phyloP scores from a whole-genome alignment of 2,888 invertebrate species.

The Eumerus sabulonum region DNA sequence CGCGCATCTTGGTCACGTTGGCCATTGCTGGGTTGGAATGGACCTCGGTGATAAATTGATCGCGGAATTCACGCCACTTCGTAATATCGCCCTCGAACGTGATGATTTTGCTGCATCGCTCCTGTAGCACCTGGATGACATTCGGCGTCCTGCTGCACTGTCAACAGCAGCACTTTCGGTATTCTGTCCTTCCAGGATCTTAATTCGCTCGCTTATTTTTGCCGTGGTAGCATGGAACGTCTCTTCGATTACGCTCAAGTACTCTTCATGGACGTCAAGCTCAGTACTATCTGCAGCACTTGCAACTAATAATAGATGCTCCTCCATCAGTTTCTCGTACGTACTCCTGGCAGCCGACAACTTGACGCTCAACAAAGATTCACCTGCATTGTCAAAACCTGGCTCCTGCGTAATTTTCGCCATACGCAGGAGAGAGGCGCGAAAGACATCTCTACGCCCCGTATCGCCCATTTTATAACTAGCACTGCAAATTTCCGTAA shows the following conservation, averaged over 20 bases:
- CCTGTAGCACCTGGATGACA: conserved; percentile 1
- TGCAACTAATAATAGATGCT: conserved; percentile 7
- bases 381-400: not conserved
- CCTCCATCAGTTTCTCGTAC: conserved; percentile 6
- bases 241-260: not conserved
- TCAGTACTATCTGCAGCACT: not conserved
- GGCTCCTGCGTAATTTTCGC: not conserved
- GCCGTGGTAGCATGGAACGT: not conserved
- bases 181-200: not conserved
- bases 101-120: not conserved
- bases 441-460: not conserved
- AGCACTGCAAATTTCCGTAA: not conserved
- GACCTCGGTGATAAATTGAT: conserved; percentile 5
- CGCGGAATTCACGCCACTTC: conserved; percentile 4
- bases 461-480: conserved; percentile 23
- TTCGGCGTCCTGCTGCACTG: not conserved
- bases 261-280: not conserved
- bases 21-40: not conserved
- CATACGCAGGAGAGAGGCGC: not conserved
- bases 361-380: conserved; percentile 6
- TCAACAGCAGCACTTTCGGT: too few relatives aligned
- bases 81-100: not conserved
- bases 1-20: conserved; percentile 7
- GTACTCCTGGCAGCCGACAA: not conserved
- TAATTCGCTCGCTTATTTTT: not conserved